A percentile compares a stretch with the other conserved stretches of the same genome.
Evolutionary conservation across 2,888 invertebrate species (phyloP).

Genomic region (Harpalus rubripes): DNA sequence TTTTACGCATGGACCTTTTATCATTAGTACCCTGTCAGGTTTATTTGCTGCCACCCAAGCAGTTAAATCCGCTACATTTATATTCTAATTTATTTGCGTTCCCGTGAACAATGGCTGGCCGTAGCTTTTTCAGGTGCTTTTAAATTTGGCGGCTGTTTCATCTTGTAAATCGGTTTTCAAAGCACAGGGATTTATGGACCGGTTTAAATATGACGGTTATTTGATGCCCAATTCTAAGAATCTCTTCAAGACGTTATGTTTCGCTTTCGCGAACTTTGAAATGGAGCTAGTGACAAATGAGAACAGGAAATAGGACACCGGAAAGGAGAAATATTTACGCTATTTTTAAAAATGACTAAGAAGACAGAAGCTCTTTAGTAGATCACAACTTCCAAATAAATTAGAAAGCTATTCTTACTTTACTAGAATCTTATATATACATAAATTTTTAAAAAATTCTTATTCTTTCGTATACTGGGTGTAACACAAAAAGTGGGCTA

Average conservation of each 20-base stretch:
- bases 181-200: not conserved
- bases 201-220: conserved; percentile 39
- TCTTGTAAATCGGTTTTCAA: conserved; percentile 26
- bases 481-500: too few species aligned
- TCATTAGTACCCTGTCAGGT: conserved; percentile 72
- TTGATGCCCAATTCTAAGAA: conserved; percentile 31
- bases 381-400: too few species aligned
- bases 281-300: conserved; percentile 60
- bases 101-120: conserved; percentile 70
- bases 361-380: not conserved
- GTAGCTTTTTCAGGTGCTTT: conserved; percentile 51
- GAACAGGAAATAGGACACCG: conserved; percentile 64
- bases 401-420: too few species aligned
- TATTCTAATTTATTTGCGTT: conserved; percentile 73
- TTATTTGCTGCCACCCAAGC: conserved; percentile 69
- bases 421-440: too few species aligned
- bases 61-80: conserved; percentile 72
- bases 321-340: conserved; percentile 54
- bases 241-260: conserved; percentile 30
- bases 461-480: too few species aligned
- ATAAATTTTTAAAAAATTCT: too few species aligned
- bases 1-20: conserved; percentile 68
- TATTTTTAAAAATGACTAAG: conserved; percentile 61
- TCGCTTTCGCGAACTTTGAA: conserved; percentile 38
- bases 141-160: not conserved